Evolutionary conservation across 2,888 invertebrate species (phyloP).

Genomic region (Morpho deidamia): DNA sequence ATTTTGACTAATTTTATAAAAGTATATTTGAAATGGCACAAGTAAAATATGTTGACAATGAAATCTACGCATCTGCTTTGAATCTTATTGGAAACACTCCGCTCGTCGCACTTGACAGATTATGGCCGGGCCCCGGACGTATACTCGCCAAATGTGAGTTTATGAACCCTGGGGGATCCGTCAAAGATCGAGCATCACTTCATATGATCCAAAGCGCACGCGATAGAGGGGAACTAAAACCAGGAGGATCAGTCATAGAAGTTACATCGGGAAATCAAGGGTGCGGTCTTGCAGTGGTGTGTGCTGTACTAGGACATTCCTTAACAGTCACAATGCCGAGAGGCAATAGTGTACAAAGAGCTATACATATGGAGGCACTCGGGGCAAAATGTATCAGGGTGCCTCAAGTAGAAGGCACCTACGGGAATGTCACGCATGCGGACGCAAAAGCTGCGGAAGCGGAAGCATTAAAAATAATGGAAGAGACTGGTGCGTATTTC

Average conservation of each 20-base stretch:
- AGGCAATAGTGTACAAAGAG: conserved; percentile 65
- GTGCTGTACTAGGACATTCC: conserved; percentile 61
- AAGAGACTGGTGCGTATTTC: conserved; percentile 54
- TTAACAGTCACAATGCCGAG: conserved; percentile 64
- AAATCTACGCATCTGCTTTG: conserved; percentile 61
- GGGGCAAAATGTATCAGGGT: conserved; percentile 62
- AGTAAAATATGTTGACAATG: conserved; percentile 36
- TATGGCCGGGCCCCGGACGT: conserved; percentile 60
- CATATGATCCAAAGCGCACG: conserved; percentile 55
- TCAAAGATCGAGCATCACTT: conserved; percentile 62
- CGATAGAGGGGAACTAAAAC: conserved; percentile 48
- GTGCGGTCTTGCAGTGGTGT: conserved; percentile 65
- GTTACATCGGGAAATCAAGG: conserved; percentile 70
- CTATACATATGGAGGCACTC: conserved; percentile 68
- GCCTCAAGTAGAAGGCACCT: conserved; percentile 65
- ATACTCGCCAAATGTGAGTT: conserved; percentile 69
- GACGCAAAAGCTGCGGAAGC: conserved; percentile 61
- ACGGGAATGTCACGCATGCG: conserved; percentile 60
- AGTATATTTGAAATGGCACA: neutral
- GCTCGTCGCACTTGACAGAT: conserved; percentile 61
- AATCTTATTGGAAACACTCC: conserved; percentile 69
- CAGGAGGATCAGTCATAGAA: conserved; percentile 55
- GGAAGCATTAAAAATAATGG: conserved; percentile 45
- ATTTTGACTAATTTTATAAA: too few relatives aligned
- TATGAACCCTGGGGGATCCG: conserved; percentile 70